These are phyloP conservation scores for Callipepla californica DNA, from an alignment of 2,113 vertebrate genomes.

Conservation along the genomic window DNA sequence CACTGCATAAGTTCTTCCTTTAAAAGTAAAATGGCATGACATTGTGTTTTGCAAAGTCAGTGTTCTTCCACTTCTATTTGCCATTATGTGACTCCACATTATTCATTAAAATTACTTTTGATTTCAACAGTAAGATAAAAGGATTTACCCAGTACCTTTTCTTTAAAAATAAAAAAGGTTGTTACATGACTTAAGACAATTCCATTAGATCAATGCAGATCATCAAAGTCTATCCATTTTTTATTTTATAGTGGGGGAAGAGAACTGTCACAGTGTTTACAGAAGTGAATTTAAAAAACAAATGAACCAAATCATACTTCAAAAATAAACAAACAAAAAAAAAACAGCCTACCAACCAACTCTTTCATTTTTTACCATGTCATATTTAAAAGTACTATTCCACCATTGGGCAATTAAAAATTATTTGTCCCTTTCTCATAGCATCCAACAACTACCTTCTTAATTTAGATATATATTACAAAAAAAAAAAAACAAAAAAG, in stretches of 20 bases:
- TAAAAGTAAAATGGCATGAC: neutral
- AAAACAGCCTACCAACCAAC: neutral
- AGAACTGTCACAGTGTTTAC: neutral
- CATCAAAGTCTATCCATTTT: neutral
- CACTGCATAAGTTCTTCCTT: neutral
- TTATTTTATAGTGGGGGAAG: neutral
- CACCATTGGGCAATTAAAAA: neutral
- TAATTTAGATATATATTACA: neutral
- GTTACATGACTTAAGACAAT: neutral
- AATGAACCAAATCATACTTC: neutral
- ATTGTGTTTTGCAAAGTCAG: neutral
- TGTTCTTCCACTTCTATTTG: slow-evolving; percentile 6
- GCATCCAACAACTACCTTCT: neutral
- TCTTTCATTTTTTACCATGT: neutral
- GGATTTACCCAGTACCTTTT: neutral
- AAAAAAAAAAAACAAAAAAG: neutral
- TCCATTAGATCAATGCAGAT: neutral
- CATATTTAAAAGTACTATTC: neutral
- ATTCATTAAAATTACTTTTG: slow-evolving; percentile 8
- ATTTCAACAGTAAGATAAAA: neutral
- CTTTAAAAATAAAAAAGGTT: neutral
- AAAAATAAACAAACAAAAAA: too few species aligned
- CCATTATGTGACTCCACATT: neutral
- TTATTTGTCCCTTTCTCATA: neutral
- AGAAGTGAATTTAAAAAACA: neutral